Conservation (phyloP, 1,140 invertebrate species). For the Bilobella aurantiaca region DNA sequence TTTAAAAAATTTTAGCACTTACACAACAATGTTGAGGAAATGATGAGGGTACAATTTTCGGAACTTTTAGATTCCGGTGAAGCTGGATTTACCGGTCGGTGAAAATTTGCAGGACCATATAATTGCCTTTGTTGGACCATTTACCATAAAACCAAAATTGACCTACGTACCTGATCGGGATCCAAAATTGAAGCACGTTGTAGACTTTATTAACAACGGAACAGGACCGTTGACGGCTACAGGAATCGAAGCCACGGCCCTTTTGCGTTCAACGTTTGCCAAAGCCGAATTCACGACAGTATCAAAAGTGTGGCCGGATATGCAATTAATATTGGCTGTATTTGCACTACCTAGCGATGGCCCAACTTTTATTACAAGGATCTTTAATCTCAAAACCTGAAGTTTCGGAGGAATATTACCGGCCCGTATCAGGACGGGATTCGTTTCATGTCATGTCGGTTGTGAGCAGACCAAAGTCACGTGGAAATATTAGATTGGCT, state of each 20-base stretch:
- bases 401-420: slow-evolving; percentile 26
- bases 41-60: background rate
- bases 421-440: slow-evolving; percentile 17
- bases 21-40: background rate
- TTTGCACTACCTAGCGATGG: slow-evolving; percentile 20
- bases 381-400: slow-evolving; percentile 23
- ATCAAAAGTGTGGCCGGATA: slow-evolving; percentile 26
- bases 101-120: slow-evolving; percentile 55
- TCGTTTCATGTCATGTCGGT: slow-evolving; percentile 33
- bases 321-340: slow-evolving; percentile 26
- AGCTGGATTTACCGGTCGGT: slow-evolving; percentile 57
- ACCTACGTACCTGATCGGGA: slow-evolving; percentile 26
- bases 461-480: slow-evolving; percentile 32
- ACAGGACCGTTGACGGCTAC: slow-evolving; percentile 24
- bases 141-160: slow-evolving; percentile 14
- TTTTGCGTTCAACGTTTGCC: slow-evolving; percentile 12
- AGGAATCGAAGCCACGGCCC: slow-evolving; percentile 25
- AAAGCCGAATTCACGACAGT: slow-evolving; percentile 3
- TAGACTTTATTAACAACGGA: slow-evolving; percentile 21
- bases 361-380: slow-evolving; percentile 4
- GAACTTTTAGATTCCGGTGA: slow-evolving; percentile 15
- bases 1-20: too few species aligned
- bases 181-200: slow-evolving; percentile 12
- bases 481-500: slow-evolving; percentile 32
- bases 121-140: slow-evolving; percentile 24